These are phyloP conservation scores for Vanessa cardui DNA, from an alignment of 2,888 invertebrate species.

Conservation along the genomic window DNA sequence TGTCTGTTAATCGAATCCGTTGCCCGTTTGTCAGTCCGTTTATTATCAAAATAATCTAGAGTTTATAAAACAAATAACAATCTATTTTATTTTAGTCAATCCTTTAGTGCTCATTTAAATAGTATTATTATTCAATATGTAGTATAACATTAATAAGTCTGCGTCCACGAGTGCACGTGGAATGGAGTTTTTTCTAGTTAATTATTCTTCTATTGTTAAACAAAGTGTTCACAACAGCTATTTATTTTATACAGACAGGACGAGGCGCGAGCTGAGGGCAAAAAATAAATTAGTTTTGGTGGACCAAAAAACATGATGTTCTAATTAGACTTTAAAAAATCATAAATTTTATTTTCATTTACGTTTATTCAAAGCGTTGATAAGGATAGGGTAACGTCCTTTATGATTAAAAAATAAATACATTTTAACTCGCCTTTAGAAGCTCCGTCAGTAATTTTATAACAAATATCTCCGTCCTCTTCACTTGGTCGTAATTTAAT, in stretches of 20 bases:
- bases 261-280: slow-evolving; percentile 45
- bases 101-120: not conserved
- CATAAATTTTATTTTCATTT: slow-evolving; percentile 33
- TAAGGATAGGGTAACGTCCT: slow-evolving; percentile 17
- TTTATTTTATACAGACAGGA: slow-evolving; percentile 36
- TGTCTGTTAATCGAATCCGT: no score
- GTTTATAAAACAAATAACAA: no score
- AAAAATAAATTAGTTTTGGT: slow-evolving; percentile 74
- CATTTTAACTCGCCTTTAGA: not conserved
- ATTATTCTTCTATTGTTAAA: slow-evolving; percentile 53
- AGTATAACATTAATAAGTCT: not conserved
- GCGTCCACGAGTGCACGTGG: slow-evolving; percentile 34
- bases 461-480: not conserved
- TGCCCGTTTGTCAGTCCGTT: no score
- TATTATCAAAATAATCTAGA: no score
- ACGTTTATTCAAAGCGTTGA: not conserved
- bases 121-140: not conserved
- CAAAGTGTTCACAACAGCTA: slow-evolving; percentile 31
- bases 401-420: not conserved
- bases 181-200: slow-evolving; percentile 47
- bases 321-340: slow-evolving; percentile 66
- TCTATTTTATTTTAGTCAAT: not conserved
- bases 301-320: slow-evolving; percentile 67
- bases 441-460: no score
- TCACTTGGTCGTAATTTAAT: no score